Evolutionary conservation across 2,888 invertebrate species (phyloP).

Genomic region (Arge pagana): DNA sequence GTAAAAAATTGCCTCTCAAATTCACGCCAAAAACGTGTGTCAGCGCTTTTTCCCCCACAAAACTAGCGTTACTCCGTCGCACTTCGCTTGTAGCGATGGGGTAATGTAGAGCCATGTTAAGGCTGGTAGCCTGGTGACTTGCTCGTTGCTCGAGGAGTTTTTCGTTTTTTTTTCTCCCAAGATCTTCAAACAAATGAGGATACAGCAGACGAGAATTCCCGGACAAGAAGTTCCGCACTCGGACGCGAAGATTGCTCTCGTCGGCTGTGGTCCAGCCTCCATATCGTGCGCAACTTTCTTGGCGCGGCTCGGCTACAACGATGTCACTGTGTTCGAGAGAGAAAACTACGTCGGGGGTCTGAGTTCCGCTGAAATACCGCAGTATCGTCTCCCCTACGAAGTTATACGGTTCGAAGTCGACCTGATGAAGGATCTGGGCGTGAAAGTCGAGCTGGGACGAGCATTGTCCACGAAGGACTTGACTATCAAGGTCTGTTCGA

Average conservation of each 20-base stretch:
- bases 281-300: conserved; percentile 96
- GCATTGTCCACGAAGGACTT: conserved; percentile 73
- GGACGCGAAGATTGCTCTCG: conserved; percentile 75
- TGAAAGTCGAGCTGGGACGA: conserved; percentile 80
- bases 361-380: conserved; percentile 95
- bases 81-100: too few species aligned
- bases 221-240: conserved; percentile 61
- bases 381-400: conserved; percentile 91
- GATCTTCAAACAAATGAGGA: conserved; percentile 92
- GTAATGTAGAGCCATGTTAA: too few species aligned
- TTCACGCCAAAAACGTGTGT: too few species aligned
- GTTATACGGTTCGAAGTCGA: conserved; percentile 93
- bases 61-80: too few species aligned
- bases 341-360: conserved; percentile 86
- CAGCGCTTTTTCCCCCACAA: too few species aligned
- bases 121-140: too few species aligned
- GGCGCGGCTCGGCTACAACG: conserved; percentile 87
- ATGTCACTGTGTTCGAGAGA: conserved; percentile 93
- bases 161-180: conserved; percentile 48
- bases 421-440: conserved; percentile 89
- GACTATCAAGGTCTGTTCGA: conserved; percentile 71
- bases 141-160: background rate
- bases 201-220: conserved; percentile 85
- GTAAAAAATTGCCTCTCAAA: background rate
- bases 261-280: conserved; percentile 97